phyloP scores from a whole-genome alignment of 2,797 vertebrate species.

The Emydoidea blandingii region DNA sequence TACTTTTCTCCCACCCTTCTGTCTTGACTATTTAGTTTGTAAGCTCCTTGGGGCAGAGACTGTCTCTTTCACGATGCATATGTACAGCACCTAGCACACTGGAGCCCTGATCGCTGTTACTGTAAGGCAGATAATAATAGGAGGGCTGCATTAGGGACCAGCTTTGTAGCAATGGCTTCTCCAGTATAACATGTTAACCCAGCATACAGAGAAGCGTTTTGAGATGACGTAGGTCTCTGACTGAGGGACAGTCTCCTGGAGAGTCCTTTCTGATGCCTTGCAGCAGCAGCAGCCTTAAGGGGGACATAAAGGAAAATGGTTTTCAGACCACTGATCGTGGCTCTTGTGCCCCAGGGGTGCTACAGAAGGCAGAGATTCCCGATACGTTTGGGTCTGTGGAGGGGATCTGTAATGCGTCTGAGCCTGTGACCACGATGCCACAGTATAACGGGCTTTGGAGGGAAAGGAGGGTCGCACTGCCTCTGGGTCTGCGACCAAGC shows the following conservation, averaged over 20 bases:
- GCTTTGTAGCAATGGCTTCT: not conserved
- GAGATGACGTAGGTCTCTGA: not conserved
- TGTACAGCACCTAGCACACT: not conserved
- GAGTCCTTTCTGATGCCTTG: not conserved
- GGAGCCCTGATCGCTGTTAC: not conserved
- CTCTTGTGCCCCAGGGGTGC: too few relatives aligned
- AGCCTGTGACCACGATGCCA: too few relatives aligned
- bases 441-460: too few relatives aligned
- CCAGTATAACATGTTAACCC: not conserved
- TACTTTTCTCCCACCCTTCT: not conserved
- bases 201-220: not conserved
- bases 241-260: not conserved
- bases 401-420: too few relatives aligned
- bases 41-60: not conserved
- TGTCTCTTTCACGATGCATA: not conserved
- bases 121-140: not conserved
- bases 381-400: too few relatives aligned
- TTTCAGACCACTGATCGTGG: too few relatives aligned
- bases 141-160: not conserved
- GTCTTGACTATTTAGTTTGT: not conserved
- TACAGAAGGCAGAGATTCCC: too few relatives aligned
- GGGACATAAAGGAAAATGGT: too few relatives aligned
- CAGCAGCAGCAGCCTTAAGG: not conserved
- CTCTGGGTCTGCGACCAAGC: too few relatives aligned
- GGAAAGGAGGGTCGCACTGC: too few relatives aligned